Evolutionary conservation across 2,888 invertebrate genomes (phyloP).

Genomic region (Dimorphilus gyrociliatus): DNA sequence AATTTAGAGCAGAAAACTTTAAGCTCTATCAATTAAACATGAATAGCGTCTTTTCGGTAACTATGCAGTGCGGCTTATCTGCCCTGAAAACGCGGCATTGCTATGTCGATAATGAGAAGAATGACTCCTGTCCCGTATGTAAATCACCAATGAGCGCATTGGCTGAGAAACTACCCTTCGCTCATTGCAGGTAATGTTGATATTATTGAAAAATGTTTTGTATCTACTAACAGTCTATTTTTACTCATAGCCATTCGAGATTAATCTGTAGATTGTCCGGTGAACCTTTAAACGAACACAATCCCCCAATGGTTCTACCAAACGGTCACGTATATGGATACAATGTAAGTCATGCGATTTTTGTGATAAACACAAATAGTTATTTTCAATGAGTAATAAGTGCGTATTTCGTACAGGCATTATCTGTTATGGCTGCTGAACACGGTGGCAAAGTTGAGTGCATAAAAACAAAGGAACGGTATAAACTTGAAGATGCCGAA

Average conservation of each 20-base stretch:
- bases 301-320: conserved; percentile 94
- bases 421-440: conserved; percentile 71
- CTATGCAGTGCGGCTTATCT: conserved; percentile 79
- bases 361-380: too few species aligned
- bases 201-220: too few species aligned
- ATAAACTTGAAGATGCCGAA: conserved; percentile 73
- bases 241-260: conserved; percentile 84
- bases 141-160: conserved; percentile 67
- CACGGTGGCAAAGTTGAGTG: conserved; percentile 82
- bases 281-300: conserved; percentile 82
- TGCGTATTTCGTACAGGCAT: conserved; percentile 46
- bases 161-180: conserved; percentile 64
- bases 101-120: conserved; percentile 38
- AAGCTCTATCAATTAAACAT: conserved; percentile 79
- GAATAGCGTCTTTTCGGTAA: conserved; percentile 75
- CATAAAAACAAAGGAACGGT: conserved; percentile 81
- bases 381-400: background rate
- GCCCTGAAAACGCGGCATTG: conserved; percentile 63
- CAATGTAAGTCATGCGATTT: conserved; percentile 21
- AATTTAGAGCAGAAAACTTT: conserved; percentile 85
- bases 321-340: conserved; percentile 77
- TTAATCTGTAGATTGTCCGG: conserved; percentile 79
- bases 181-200: too few species aligned
- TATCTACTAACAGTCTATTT: too few species aligned
- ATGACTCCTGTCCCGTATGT: conserved; percentile 81